Evolutionary conservation across 2,888 invertebrate species (phyloP), one percentile per base, ranked within the genome.

Genomic region (Drosophila meridiana): DNA sequence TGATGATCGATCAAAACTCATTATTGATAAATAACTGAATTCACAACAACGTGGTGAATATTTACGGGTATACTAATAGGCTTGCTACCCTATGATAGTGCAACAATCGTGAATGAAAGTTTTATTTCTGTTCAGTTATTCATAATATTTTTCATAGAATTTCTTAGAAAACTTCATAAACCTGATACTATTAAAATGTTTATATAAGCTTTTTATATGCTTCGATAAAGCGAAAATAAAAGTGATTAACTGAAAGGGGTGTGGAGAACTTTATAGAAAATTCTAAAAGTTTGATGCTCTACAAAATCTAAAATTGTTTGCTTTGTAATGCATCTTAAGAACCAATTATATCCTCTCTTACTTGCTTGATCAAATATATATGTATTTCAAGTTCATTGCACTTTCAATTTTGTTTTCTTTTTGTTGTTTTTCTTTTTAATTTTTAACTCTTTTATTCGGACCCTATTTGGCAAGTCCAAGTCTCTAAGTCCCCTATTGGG

Each of bases 341-440:
- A 20, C 20, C 20, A 52, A 20, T 20, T 5, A 50, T 20, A 4
- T 32, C 52, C 52, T 36, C 38, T 55, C 28, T n/a, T 38, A 13
- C 6, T 13, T 11, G 26, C 13, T 5, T 9, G 3, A 40, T 14
- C 4, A 20, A 7, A 40, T 14, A 40, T 6, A 14, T 40, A 40
- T 40, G 4, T 6, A 14, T 14, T 40, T n/a, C n/a, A 57, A 73
- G 76, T 76, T 78, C 69, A 73, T 40, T 69, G 62, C 62, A 78
- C 73, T 76, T 65, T 73, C 58, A n/a, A 20, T 20, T 30, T 45
- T 2, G 9, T 52, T n/a, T 38, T 53, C 14, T 3, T 3, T 36
- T 2, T 52, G 50, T 7, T 9, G 3, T 1, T 34, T 3, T 55
- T 64, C n/a, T n/a, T 6, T 13, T 53, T 14, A 26, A 53, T 36